A percentile compares a stretch with the other conserved stretches of the same genome.
Evolutionary conservation across 2,113 vertebrate genomes (phyloP).

Genomic region (Corythaeola cristata): DNA sequence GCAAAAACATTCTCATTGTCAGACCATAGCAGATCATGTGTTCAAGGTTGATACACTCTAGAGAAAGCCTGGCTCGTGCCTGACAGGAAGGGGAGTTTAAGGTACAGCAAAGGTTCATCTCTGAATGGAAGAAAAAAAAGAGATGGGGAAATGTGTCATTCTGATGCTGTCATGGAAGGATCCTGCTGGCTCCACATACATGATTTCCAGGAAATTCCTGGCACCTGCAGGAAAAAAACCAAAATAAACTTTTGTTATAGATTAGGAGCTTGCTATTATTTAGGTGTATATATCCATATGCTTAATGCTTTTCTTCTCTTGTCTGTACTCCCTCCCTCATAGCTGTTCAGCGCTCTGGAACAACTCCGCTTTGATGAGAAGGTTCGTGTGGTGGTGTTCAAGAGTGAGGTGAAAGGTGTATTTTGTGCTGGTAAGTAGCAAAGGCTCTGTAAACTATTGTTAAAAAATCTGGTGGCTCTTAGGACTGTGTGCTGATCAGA

Average conservation of each 20-base stretch:
- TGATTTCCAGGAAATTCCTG: neutral
- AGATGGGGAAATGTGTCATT: neutral
- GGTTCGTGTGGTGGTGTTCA: slow-evolving; percentile 86
- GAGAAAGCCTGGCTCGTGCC: neutral
- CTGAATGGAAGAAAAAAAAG: neutral
- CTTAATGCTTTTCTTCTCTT: neutral
- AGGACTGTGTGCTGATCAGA: neutral
- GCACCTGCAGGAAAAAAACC: neutral
- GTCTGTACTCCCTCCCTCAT: neutral
- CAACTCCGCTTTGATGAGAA: slow-evolving; percentile 76
- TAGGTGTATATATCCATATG: neutral
- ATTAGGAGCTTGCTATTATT: neutral
- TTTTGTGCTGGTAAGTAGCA: slow-evolving; percentile 90
- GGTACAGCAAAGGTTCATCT: neutral
- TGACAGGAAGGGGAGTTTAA: neutral
- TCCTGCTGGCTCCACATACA: neutral
- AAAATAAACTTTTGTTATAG: neutral
- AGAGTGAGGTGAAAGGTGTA: slow-evolving; percentile 87
- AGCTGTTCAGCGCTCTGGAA: slow-evolving; percentile 85
- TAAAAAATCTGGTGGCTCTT: neutral
- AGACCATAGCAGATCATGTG: neutral
- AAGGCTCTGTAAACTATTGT: neutral
- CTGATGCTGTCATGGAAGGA: neutral
- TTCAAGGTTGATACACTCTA: neutral
- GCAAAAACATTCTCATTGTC: neutral